phyloP scores from a whole-genome alignment of 2,797 vertebrate genomes.

The Hydrocynus forskahlii region DNA sequence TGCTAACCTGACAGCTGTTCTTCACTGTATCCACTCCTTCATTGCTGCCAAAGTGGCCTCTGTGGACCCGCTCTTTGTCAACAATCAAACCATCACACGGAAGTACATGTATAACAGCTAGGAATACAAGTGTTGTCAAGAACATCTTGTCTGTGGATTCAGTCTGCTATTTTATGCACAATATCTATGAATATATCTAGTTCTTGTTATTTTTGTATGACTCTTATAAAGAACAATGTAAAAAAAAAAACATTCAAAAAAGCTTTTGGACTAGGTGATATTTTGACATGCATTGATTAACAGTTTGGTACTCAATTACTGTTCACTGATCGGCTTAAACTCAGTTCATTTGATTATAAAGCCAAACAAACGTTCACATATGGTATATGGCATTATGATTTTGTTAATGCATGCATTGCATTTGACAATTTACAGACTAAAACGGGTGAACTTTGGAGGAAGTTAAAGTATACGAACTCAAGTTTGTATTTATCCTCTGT shows the following conservation, averaged over 20 bases:
- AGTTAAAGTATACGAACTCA: constrained; percentile 45
- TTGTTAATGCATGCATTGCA: constrained; percentile 53
- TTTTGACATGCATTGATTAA: constrained; percentile 62
- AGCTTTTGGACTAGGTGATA: constrained; percentile 58
- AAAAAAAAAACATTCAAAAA: constrained; percentile 38
- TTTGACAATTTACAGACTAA: constrained; percentile 50
- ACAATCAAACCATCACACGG: constrained; percentile 83
- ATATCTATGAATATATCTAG: constrained; percentile 69
- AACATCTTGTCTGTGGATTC: constrained; percentile 77
- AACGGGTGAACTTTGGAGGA: constrained; percentile 50
- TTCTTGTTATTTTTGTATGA: constrained; percentile 86
- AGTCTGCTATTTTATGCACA: constrained; percentile 79
- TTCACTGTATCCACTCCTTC: constrained; percentile 93
- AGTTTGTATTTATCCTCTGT: constrained; percentile 31
- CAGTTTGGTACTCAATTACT: constrained; percentile 53
- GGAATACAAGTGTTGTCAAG: constrained; percentile 57
- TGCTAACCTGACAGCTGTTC: constrained; percentile 87
- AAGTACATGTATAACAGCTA: constrained; percentile 82
- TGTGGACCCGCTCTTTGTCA: constrained; percentile 89
- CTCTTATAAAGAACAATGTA: constrained; percentile 63
- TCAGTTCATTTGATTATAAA: constrained; percentile 54
- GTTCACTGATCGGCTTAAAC: constrained; percentile 48
- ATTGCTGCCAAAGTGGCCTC: constrained; percentile 94
- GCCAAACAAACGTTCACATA: constrained; percentile 47
- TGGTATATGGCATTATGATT: constrained; percentile 38